These are phyloP conservation scores for Andrena cerasifolii DNA, from an alignment of 1,140 invertebrate genomes.

Conservation along the genomic window DNA sequence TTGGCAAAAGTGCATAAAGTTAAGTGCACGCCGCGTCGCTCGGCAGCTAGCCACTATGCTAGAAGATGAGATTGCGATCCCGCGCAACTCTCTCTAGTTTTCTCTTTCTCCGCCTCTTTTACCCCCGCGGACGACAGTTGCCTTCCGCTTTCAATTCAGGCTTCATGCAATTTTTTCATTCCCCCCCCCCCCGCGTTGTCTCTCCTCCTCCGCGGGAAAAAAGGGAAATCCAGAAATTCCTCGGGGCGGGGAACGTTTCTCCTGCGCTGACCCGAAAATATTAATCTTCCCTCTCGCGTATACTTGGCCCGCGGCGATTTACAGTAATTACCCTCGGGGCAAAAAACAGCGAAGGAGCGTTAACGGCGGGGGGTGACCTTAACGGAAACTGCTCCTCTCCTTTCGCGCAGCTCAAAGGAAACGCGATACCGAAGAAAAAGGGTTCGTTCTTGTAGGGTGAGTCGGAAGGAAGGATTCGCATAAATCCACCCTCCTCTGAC, in stretches of 20 bases:
- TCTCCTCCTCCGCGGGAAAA: too few relatives aligned
- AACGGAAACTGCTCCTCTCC: slow-evolving; percentile 8
- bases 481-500: slow-evolving; percentile 74
- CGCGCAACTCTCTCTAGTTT: not conserved
- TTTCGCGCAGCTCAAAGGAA: slow-evolving; percentile 21
- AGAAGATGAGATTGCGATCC: slow-evolving; percentile 12
- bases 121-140: not conserved
- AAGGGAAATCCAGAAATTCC: not conserved
- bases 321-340: slow-evolving; percentile 17
- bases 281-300: slow-evolving; percentile 12
- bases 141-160: too few relatives aligned
- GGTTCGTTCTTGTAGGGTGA: slow-evolving; percentile 56
- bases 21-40: not conserved
- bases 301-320: slow-evolving; percentile 7
- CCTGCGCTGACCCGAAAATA: not conserved
- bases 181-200: too few relatives aligned
- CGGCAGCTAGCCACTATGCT: not conserved
- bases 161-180: too few relatives aligned
- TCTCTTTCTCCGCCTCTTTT: not conserved
- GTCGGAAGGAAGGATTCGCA: slow-evolving; percentile 80
- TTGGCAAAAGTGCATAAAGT: not conserved
- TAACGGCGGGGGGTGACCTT: slow-evolving; percentile 21
- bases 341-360: slow-evolving; percentile 12
- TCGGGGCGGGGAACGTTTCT: not conserved
- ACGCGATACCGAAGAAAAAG: slow-evolving; percentile 60